These are phyloP conservation scores for Ormyrus pomaceus DNA, from an alignment of 2,888 invertebrate genomes.

Conservation along the genomic window DNA sequence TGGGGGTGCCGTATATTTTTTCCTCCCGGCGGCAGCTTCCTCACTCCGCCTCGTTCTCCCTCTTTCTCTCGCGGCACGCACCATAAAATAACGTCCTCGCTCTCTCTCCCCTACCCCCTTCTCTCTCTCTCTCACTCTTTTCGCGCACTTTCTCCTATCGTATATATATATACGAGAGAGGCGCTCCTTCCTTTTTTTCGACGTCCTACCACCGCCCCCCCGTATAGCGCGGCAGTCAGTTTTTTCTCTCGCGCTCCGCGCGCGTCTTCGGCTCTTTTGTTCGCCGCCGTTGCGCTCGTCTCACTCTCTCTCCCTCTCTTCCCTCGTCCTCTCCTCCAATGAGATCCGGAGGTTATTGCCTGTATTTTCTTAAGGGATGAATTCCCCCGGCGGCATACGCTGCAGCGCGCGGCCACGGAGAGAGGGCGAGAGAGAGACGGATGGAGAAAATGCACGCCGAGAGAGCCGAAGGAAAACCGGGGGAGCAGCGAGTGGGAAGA, in stretches of 20 bases:
- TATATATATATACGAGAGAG: no score
- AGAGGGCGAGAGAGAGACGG: conserved; percentile 11
- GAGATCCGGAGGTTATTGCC: conserved; percentile 72
- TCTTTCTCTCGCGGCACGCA: conserved; percentile 39
- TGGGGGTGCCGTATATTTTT: conserved; percentile 12
- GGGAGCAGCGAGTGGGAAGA: not conserved
- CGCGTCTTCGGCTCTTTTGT: conserved; percentile 46
- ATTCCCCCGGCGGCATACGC: conserved; percentile 58
- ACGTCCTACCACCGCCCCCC: no score
- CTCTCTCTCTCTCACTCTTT: conserved; percentile 17
- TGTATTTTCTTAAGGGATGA: conserved; percentile 72
- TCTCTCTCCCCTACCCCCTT: conserved; percentile 3
- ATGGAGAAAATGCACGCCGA: not conserved
- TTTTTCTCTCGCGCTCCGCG: conserved; percentile 31
- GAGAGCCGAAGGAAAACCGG: not conserved
- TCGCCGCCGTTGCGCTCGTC: conserved; percentile 18
- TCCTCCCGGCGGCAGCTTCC: conserved; percentile 21
- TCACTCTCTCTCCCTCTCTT: conserved; percentile 46
- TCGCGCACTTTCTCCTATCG: not conserved
- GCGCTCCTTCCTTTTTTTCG: not conserved
- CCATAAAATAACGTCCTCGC: conserved; percentile 46
- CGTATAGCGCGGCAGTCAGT: no score
- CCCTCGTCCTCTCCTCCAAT: conserved; percentile 59
- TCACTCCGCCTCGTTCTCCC: conserved; percentile 25
- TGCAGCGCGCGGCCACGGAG: not conserved